Evolutionary conservation across 2,888 invertebrate genomes (phyloP), one percentile per base, ranked within the genome.

Genomic region (Sminthurinus aureus): DNA sequence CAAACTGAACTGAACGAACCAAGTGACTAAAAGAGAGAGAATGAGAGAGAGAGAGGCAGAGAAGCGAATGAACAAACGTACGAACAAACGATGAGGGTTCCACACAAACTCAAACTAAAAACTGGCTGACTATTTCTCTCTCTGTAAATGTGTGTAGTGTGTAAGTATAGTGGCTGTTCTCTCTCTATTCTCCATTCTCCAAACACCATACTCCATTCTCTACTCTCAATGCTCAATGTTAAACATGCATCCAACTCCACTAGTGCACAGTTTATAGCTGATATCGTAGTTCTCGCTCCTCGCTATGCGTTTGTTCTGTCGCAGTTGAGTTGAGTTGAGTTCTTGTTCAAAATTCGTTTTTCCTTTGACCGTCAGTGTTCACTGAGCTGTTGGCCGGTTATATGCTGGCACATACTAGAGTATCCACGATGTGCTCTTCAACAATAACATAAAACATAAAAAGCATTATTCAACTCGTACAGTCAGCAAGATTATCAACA

Each of bases 291-390:
- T 38, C 38, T 38, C 38, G 38, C 38, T 38, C 6, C 38, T 38
- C 38, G 38, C 38, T 38, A 38, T 38, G 38, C 38, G 58, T 13
- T 18, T 58, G 6, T n/a, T 79, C 9, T 52, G 80, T 80, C 80
- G 80, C 80, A 80, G 80, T 51, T 71, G 26, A 18, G 24, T n/a
- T 58, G 4, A 15, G 15, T 6, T 38, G 3, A 38, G 38, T 18
- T 58, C 58, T 58, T 58, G 58, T 71, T 67, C n/a, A 67, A 22
- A 71, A 71, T 52, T 71, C 71, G 51, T 73, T 71, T 80, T 80
- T 71, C 38, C 69, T 52, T 79, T 79, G 69, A 75, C 77, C 82
- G 38, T 83, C 83, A 83, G 83, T 83, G 71, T 83, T 83, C 83
- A 79, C 52, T 74, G 79, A 83, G 83, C 83, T 66, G 64, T 75